Base-by-base conservation (phyloP, 2,113 vertebrate species). In the Callopanchax toddi region DNA sequence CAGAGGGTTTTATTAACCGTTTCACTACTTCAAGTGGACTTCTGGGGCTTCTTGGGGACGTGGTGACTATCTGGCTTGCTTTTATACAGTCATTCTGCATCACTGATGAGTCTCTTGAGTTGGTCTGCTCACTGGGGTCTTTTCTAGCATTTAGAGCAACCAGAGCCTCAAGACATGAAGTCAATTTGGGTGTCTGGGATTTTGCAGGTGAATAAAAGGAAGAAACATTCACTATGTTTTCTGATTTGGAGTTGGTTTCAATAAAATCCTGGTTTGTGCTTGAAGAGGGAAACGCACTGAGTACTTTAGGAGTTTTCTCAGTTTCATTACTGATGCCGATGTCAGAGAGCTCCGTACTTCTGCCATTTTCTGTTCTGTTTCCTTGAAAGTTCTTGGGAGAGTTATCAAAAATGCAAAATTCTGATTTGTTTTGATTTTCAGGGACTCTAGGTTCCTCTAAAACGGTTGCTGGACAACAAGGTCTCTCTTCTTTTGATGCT, bases 131-230 rank as follows among this genome's bases (percentile, higher is more conserved):
- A 67, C 79, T 89, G 0, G 92, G 84, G 58, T 95, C 94, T 59
- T 93, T 94, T 88, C 93, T 94, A 73, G 94, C 90, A 90, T 98
- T 96, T 43, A 98, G 90, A 79, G 95, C 96, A 34, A 92, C 95
- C 64, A 98, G 85, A 0, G 96, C 96, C 4, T 96, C 95, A n/a
- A 98, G 93, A 0, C 96, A 98, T 61, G 95, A 96, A 0, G 96
- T 95, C 49, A 98, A 62, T 79, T 96, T 97, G 5, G 94, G 94
- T 67, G 95, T 90, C 36, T 94, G 88, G n/a, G 92, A 91, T 86
- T 95, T 95, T 17, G 92, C 83, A 20, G 91, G 91, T 86, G 94
- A 90, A 50, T 89, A 89, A 45, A 90, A 85, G 0, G 85, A 81
- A 46, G 91, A 84, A 22, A 78, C 0, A 10, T 79, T 86, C 3